A percentile compares a stretch with the other conserved stretches of the same genome.
Conservation (phyloP, 2,797 vertebrate species). For the Leucoraja ocellata region DNA sequence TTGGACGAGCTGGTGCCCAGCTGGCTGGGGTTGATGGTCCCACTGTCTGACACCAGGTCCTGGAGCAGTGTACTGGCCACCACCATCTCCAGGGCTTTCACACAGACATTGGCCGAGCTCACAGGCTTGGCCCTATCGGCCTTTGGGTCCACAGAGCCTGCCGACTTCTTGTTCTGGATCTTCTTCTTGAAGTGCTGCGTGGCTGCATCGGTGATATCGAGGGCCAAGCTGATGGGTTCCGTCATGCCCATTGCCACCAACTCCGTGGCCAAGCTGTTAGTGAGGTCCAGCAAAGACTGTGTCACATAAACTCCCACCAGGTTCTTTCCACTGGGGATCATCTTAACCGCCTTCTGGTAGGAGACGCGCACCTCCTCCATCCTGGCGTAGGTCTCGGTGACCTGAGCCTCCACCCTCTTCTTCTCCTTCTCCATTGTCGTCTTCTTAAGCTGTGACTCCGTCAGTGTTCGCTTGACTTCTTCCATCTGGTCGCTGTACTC, state of each 20-base stretch:
- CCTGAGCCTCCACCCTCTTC: neutral
- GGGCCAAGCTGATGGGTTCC: neutral
- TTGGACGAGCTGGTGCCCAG: neutral
- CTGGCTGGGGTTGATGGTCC: neutral
- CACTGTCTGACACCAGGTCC: neutral
- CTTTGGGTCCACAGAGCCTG: neutral
- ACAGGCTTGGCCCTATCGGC: neutral
- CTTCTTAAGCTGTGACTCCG: neutral
- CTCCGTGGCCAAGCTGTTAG: neutral
- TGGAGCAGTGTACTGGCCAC: neutral
- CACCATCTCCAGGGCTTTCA: conserved; percentile 25
- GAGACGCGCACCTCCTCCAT: neutral
- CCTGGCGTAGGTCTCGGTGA: neutral
- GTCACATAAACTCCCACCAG: neutral
- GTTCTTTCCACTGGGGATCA: neutral
- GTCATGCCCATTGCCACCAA: neutral
- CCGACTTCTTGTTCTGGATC: neutral
- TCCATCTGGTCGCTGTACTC: neutral
- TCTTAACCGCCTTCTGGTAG: neutral
- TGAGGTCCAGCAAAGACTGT: neutral
- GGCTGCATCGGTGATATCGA: neutral
- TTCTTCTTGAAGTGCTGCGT: neutral
- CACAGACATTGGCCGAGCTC: neutral
- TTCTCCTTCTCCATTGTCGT: neutral
- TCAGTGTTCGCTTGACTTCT: neutral